phyloP scores from a whole-genome alignment of 2,797 vertebrate genomes.

The Gambelia wislizenii region DNA sequence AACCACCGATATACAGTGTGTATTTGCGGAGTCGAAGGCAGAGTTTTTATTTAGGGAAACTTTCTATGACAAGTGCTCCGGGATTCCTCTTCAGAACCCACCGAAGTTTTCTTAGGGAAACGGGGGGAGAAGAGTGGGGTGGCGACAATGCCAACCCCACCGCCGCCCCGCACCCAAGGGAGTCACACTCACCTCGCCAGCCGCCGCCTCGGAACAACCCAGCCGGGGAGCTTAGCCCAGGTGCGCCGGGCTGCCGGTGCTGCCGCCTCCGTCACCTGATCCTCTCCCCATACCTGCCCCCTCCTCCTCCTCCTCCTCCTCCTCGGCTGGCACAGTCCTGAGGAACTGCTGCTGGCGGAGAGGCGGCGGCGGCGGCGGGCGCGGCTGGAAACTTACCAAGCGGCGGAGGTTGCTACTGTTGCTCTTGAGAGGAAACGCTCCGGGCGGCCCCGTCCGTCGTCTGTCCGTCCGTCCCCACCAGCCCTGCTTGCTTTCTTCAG shows the following conservation, averaged over 20 bases:
- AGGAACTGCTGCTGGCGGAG: neutral
- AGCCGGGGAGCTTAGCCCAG: neutral
- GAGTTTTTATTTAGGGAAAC: neutral
- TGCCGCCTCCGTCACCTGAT: constrained; percentile 1
- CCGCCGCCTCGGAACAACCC: neutral
- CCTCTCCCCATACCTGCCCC: neutral
- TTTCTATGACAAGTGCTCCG: neutral
- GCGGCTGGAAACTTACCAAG: neutral
- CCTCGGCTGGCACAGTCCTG: neutral
- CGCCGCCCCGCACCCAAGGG: too few species aligned
- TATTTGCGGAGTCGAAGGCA: neutral
- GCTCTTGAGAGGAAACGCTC: neutral
- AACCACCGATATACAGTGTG: too few species aligned
- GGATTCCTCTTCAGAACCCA: too few species aligned
- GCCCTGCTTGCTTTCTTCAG: neutral
- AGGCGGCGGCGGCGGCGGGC: neutral
- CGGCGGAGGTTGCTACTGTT: neutral
- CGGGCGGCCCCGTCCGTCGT: neutral
- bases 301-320: too few species aligned
- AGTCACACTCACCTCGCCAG: neutral
- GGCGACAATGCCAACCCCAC: too few species aligned
- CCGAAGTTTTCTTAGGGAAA: neutral
- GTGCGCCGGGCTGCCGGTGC: constrained; percentile 7
- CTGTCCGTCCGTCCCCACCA: neutral
- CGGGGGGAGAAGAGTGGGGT: too few species aligned